A percentile compares a stretch with the other conserved stretches of the same genome.
phyloP scores from a whole-genome alignment of 2,797 vertebrate genomes.

The Paramormyrops hopkinsi region DNA sequence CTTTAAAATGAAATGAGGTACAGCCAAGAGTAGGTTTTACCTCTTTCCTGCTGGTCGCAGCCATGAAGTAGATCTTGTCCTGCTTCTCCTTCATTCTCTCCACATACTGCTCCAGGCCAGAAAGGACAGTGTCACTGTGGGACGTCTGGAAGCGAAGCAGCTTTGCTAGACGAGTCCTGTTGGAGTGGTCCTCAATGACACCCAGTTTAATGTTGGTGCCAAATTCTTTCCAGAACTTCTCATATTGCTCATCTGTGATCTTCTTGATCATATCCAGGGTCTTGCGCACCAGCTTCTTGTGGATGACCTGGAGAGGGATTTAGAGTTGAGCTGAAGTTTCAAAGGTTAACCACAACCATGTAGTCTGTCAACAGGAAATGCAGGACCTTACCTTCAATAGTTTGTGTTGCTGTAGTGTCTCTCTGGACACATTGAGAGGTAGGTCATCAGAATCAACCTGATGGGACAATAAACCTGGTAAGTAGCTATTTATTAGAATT shows the following conservation, averaged over 20 bases:
- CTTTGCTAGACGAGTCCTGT: conserved; percentile 91
- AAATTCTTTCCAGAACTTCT: conserved; percentile 98
- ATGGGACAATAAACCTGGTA: not conserved
- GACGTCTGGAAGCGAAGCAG: conserved; percentile 94
- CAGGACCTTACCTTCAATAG: conserved; percentile 74
- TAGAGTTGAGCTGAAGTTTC: not conserved
- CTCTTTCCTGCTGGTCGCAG: conserved; percentile 89
- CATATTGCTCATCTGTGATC: conserved; percentile 90
- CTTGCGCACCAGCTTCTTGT: conserved; percentile 97
- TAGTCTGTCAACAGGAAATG: not conserved
- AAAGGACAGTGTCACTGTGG: conserved; percentile 66
- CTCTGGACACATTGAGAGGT: conserved; percentile 93
- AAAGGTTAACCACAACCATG: not conserved
- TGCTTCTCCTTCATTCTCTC: conserved; percentile 99
- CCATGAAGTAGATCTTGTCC: conserved; percentile 98
- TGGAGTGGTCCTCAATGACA: conserved; percentile 97
- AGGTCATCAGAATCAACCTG: conserved; percentile 98
- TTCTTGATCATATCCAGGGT: conserved; percentile 99
- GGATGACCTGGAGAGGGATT: conserved; percentile 73
- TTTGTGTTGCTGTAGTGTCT: conserved; percentile 97
- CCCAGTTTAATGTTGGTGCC: conserved; percentile 97
- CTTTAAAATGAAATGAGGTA: not conserved
- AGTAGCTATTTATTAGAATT: not conserved
- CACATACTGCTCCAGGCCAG: conserved; percentile 90
- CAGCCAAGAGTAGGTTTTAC: conserved; percentile 47